These are phyloP conservation scores for Philonicus albiceps DNA, from an alignment of 2,888 invertebrate genomes.

Conservation along the genomic window DNA sequence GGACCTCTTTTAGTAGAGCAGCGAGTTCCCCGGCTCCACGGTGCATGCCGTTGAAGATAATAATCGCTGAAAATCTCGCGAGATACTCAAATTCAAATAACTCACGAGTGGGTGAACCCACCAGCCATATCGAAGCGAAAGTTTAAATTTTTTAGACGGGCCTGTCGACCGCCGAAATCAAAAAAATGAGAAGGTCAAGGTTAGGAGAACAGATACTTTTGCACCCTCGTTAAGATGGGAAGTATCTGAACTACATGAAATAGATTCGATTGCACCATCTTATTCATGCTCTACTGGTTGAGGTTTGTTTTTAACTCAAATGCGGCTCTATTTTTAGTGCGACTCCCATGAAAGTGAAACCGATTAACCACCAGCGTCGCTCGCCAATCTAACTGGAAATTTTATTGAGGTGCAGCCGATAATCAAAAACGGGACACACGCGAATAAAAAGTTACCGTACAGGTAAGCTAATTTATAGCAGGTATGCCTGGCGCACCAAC, in stretches of 20 bases:
- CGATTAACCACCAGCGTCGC: not conserved
- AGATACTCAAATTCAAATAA: conserved; percentile 3
- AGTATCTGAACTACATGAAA: not conserved
- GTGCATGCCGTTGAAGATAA: not conserved
- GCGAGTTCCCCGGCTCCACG: not conserved
- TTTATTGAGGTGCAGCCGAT: conserved; percentile 13
- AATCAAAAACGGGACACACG: conserved; percentile 13
- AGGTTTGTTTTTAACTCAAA: not conserved
- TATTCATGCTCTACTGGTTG: not conserved
- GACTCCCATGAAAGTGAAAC: conserved; percentile 22
- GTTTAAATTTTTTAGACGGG: not conserved
- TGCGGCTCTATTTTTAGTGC: not conserved
- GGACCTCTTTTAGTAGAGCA: not conserved
- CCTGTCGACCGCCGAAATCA: not conserved
- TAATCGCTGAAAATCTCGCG: not conserved
- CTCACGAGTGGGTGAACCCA: not conserved
- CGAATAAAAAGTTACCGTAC: not conserved
- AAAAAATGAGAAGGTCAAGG: not conserved
- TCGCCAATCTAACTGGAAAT: not conserved
- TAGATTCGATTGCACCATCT: not conserved
- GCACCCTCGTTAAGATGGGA: not conserved
- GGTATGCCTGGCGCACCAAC: not conserved
- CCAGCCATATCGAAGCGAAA: not conserved
- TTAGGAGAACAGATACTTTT: not conserved
- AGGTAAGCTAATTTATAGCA: not conserved